Evolutionary conservation across 1,140 invertebrate genomes (phyloP), one percentile per base, ranked within the genome.

Genomic region (Galleria mellonella): DNA sequence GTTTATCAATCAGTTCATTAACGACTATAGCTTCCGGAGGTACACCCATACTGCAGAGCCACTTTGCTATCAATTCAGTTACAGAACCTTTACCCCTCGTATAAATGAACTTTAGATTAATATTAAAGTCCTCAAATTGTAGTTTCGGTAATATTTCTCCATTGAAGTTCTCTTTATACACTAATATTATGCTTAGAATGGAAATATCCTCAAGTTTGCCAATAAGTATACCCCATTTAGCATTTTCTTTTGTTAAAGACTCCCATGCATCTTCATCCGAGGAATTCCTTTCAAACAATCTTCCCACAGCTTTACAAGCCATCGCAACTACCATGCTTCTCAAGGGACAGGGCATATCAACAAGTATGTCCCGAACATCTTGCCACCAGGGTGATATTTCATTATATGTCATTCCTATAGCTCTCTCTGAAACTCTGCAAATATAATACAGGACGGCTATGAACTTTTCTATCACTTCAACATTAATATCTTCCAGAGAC

Each of bases 151-250:
- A 53, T 4, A 68, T 41, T 47, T 73, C 62, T 27, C 72, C 73
- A 27, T 56, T 57, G 38, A 83, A 69, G 47, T 70, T 62, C 9
- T 81, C 73, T 61, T 87, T 88, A 64, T 87, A 91, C 74, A 89
- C 88, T 27, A 93, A 71, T 40, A 92, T 87, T 30, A 92, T 91
- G 59, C 92, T 92, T 4, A 98, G 79, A 38, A 94, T 88, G 4
- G 94, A 90, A 29, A 97, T 89, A 79, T 97, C 96, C 74, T 98
- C 96, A 45, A 98, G 87, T 86, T 97, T 96, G 47, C 92, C 93
- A 12, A 95, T 93, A 6, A 97, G 79, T 17, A 96, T 74, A 12
- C 92, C 93, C 93, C 96, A 97, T 68, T 94, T 90, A 45, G 94
- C 93, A 55, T 92, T 90, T 69, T 97, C 96, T 49, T 93, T 90